phyloP scores from a whole-genome alignment of 2,113 vertebrate species.

The Gnathonemus longibarbis region DNA sequence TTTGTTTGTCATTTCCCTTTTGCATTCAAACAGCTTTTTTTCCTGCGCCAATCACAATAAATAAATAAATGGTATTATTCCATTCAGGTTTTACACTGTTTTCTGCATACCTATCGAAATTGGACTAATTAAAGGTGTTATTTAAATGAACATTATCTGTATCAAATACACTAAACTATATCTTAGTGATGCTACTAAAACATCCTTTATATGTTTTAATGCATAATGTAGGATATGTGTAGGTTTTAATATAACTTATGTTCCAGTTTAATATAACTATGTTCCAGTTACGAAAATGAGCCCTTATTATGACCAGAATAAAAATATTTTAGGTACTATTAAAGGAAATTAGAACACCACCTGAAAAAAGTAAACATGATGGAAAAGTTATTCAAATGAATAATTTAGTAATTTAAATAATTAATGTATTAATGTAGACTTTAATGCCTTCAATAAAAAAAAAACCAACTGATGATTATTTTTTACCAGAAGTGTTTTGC shows the following conservation, averaged over 20 bases:
- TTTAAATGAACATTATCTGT: not conserved
- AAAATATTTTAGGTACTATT: not conserved
- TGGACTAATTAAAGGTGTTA: not conserved
- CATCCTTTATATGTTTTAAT: not conserved
- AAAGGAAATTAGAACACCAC: not conserved
- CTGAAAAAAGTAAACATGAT: not conserved
- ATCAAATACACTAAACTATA: not conserved
- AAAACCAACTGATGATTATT: not conserved
- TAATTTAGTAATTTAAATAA: not conserved
- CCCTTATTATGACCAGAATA: not conserved
- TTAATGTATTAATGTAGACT: not conserved
- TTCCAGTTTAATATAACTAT: not conserved
- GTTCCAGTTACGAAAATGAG: not conserved
- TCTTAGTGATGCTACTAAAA: not conserved
- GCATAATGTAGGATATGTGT: not conserved
- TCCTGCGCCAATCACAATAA: not conserved
- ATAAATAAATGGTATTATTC: not conserved
- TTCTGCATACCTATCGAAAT: not conserved
- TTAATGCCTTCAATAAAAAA: not conserved
- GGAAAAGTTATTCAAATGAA: not conserved
- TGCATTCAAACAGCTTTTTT: constrained; percentile 21
- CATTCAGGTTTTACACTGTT: not conserved
- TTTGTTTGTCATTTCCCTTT: constrained; percentile 2
- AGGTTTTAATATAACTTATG: not conserved
- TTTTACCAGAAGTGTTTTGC: not conserved